Base-by-base conservation (phyloP, 2,888 invertebrate species). In the Galerucella nymphaeae region DNA sequence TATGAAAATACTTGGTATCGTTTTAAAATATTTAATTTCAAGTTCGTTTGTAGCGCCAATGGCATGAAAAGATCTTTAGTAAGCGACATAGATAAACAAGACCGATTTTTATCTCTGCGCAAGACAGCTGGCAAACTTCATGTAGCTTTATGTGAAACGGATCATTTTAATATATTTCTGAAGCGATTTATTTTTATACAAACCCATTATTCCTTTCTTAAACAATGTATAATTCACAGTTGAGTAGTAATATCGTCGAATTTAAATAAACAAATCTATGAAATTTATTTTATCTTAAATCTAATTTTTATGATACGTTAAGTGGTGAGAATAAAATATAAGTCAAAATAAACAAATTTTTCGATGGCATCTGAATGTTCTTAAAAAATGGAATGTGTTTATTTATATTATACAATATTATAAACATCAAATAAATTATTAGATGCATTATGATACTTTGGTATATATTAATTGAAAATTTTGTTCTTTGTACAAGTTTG, bases 211-310 rank as follows among this genome's bases (percentile, higher is more conserved):
- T 53, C 18, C 16, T 18, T 53, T 18, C 18, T 53, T 18, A 53
- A 53, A 53, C 18, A 53, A 53, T 53, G 18, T 53, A 53, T 50
- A n/a, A 48, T 48, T 48, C n/a, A 48, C 48, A 6, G 50, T 50
- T 50, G n/a, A n/a, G 5, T 50, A 50, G 4, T 50, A 50, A 2
- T n/a, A 1, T 2, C 42, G 50, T 48, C n/a, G 9, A 18, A 53
- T 9, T 9, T 16, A 53, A 53, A 53, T 53, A 53, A 18, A 53
- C 53, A 16, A 53, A 53, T 16, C 53, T 18, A 5, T 16, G 16
- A 53, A 18, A 53, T 53, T 53, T 53, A 53, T 53, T 53, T 53
- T 16, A 18, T 53, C 16, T 53, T n/a, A 48, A 48, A 14, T 48
- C 16, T 16, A 53, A 53, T 10, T 10, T 18, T 6, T 2, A n/a